These are phyloP conservation scores for Drosophila repletoides DNA, from an alignment of 1,140 invertebrate genomes.

Conservation along the genomic window DNA sequence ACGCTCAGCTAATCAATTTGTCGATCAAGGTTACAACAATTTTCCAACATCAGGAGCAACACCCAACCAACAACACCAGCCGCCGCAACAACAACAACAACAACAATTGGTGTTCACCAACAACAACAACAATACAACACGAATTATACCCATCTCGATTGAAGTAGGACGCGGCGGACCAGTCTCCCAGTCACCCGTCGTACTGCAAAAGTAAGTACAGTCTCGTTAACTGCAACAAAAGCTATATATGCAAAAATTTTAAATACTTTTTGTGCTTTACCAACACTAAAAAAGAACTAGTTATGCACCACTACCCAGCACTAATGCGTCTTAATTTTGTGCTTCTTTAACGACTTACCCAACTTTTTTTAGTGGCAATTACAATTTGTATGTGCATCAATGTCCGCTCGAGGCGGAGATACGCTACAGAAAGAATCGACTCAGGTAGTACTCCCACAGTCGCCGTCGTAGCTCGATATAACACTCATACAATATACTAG, in stretches of 20 bases:
- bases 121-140: slow-evolving; percentile 57
- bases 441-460: slow-evolving; percentile 69
- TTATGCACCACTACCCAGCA: slow-evolving; percentile 38
- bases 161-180: slow-evolving; percentile 72
- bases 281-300: slow-evolving; percentile 42
- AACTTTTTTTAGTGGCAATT: slow-evolving; percentile 71
- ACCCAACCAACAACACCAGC: slow-evolving; percentile 36
- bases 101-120: slow-evolving; percentile 69
- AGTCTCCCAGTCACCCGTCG: slow-evolving; percentile 69
- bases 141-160: slow-evolving; percentile 74
- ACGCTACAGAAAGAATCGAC: slow-evolving; percentile 75
- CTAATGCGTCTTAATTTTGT: slow-evolving; percentile 71
- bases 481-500: slow-evolving; percentile 12
- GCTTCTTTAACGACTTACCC: slow-evolving; percentile 50
- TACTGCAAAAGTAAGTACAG: slow-evolving; percentile 80
- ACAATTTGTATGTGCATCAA: slow-evolving; percentile 79
- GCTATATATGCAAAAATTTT: too few species aligned
- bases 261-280: slow-evolving; percentile 54
- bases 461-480: slow-evolving; percentile 9
- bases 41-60: slow-evolving; percentile 43
- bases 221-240: neutral
- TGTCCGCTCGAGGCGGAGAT: slow-evolving; percentile 82
- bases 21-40: slow-evolving; percentile 82
- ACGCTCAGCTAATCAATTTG: slow-evolving; percentile 82
- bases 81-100: slow-evolving; percentile 54